Evolutionary conservation across 2,888 invertebrate species (phyloP).

Genomic region (Dryomyza anilis): DNA sequence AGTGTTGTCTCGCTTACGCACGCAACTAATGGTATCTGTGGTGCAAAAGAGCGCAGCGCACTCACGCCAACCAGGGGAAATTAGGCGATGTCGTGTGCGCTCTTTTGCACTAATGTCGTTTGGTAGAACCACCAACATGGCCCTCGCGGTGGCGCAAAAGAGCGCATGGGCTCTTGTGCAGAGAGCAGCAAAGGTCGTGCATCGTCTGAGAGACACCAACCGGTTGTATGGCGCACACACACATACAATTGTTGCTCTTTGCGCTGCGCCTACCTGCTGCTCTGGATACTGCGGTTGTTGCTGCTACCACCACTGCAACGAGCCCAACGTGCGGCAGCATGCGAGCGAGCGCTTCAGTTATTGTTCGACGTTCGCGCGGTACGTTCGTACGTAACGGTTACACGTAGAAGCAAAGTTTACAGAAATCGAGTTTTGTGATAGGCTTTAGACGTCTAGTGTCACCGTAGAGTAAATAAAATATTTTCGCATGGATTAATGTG

Average conservation of each 20-base stretch:
- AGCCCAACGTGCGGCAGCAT: conserved; percentile 20
- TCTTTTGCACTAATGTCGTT: too few relatives aligned
- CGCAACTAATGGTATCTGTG: neutral
- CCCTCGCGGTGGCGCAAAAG: neutral
- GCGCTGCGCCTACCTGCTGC: conserved; percentile 27
- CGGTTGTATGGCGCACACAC: too few relatives aligned
- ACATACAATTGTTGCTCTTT: conserved; percentile 20
- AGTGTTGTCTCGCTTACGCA: neutral
- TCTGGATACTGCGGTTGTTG: conserved; percentile 29
- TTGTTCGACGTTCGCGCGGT: conserved; percentile 40
- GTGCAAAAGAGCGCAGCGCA: too few relatives aligned
- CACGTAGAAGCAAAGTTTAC: too few relatives aligned
- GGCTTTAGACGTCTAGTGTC: neutral
- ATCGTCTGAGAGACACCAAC: conserved; percentile 33
- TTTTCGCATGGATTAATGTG: neutral
- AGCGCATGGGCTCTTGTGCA: neutral
- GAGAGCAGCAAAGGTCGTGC: neutral
- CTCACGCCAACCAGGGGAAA: too few relatives aligned
- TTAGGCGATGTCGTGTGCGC: neutral
- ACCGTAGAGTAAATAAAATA: neutral
- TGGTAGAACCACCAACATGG: too few relatives aligned
- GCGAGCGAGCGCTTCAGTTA: conserved; percentile 35
- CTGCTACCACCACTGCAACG: conserved; percentile 36
- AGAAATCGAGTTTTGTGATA: neutral
- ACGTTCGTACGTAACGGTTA: conserved; percentile 38